Evolutionary conservation across 2,888 invertebrate species (phyloP).

Genomic region (Scrobipalpa costella): DNA sequence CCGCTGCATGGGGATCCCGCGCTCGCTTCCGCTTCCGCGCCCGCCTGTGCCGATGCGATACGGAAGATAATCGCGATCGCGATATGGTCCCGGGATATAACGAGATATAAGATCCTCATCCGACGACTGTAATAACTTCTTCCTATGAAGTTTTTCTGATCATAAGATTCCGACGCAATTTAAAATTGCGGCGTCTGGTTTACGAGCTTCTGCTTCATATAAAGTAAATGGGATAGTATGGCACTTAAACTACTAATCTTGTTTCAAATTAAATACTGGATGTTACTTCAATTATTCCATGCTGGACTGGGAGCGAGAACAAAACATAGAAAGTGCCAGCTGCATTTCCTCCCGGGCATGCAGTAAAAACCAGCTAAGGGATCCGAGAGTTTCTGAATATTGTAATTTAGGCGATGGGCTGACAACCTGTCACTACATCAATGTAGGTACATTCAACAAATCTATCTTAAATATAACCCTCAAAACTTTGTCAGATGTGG

Average conservation of each 20-base stretch:
- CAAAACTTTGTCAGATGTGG: too few relatives aligned
- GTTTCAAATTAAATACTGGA: not conserved
- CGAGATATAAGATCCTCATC: conserved; percentile 18
- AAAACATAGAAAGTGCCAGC: too few relatives aligned
- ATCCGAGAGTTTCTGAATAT: too few relatives aligned
- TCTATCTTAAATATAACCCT: too few relatives aligned
- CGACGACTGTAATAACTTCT: conserved; percentile 21
- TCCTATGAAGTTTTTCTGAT: conserved; percentile 16
- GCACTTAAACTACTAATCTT: not conserved
- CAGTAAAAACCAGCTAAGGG: too few relatives aligned
- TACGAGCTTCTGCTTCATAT: conserved; percentile 9
- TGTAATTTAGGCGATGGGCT: too few relatives aligned
- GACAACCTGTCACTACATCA: too few relatives aligned
- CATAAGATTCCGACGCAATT: conserved; percentile 9
- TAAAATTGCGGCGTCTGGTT: conserved; percentile 19
- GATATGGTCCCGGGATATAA: conserved; percentile 1
- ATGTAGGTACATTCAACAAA: too few relatives aligned
- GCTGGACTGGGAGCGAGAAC: too few relatives aligned
- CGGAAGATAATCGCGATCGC: conserved; percentile 19
- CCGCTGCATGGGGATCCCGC: conserved; percentile 24
- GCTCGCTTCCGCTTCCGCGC: conserved; percentile 27
- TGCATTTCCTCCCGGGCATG: too few relatives aligned
- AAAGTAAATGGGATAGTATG: conserved; percentile 6
- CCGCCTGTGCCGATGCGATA: conserved; percentile 18
- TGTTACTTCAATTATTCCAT: too few relatives aligned